A percentile compares a stretch with the other conserved stretches of the same genome.
Conservation (phyloP, 2,113 vertebrate species). For the Eubucco bourcierii region DNA sequence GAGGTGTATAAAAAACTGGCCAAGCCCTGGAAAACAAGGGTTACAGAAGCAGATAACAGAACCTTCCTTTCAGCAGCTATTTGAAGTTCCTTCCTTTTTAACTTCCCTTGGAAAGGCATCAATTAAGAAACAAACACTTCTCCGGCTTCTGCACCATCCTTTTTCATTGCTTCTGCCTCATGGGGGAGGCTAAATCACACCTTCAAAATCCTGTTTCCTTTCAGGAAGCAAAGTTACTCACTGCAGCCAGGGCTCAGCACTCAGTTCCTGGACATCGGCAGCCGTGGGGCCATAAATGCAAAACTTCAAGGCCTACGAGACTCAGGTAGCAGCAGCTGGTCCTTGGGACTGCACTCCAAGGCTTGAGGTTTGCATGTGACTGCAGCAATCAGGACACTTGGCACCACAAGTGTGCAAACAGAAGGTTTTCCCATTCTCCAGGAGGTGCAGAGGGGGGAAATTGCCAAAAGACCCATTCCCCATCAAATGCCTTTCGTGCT, state of each 20-base stretch:
- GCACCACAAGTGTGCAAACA: not conserved
- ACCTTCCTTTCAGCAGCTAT: constrained; percentile 13
- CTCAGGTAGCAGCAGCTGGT: not conserved
- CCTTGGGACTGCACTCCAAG: not conserved
- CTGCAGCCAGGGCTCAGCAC: not conserved
- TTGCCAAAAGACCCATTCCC: not conserved
- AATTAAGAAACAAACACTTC: not conserved
- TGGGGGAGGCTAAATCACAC: not conserved
- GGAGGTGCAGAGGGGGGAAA: not conserved
- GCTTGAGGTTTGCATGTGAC: not conserved
- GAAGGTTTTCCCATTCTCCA: not conserved
- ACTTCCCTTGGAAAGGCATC: constrained; percentile 26
- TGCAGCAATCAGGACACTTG: not conserved
- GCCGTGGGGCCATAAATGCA: not conserved
- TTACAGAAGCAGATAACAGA: constrained; percentile 36
- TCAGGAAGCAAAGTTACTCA: not conserved
- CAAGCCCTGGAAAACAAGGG: constrained; percentile 1
- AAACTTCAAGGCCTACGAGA: not conserved
- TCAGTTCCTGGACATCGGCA: not conserved
- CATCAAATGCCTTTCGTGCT: not conserved
- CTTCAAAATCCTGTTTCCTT: not conserved
- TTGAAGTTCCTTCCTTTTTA: constrained; percentile 19
- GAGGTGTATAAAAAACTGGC: not conserved
- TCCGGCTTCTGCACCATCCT: not conserved
- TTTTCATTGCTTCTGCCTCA: not conserved